Evolutionary conservation across 2,113 vertebrate species (phyloP), one percentile per base, ranked within the genome.

Genomic region (Mellivora capensis): DNA sequence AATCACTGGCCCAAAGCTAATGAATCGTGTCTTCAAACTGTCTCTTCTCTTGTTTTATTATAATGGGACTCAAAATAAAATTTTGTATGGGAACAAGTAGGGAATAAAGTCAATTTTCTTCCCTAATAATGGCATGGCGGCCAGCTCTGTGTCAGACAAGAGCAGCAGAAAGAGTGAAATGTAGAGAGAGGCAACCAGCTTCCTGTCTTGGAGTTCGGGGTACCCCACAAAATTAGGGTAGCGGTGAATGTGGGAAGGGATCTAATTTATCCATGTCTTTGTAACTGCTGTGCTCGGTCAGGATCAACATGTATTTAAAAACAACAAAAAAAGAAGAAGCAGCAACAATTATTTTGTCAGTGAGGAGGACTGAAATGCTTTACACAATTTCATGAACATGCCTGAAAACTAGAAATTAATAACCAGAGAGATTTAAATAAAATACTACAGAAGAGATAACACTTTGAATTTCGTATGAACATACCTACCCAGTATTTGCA

Each of bases 51-150:
- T 98, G 42, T 98, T 85, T 84, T 97, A 93, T 97, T 97, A 93
- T 97, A 98, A 98, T 96, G 93, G 95, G 62, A 92, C 90, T 97
- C 77, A 97, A 98, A 98, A 95, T 97, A 93, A 97, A 97, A 72
- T 83, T 82, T 6, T 39, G 87, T 96, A 96, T 93, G 94, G 91
- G 97, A 98, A 97, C 52, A 96, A 96, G 93, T 91, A 96, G 76
- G 93, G 93, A 98, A 97, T 97, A 94, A 98, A 98, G 94, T 96
- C 96, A 97, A 57, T 98, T 98, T 98, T 95, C 94, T 88, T 96
- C 86, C 97, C 83, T 90, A 62, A 82, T 93, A 96, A 95, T 93
- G 91, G 90, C 95, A 93, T 90, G 84, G 54, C 91, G 96, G 49
- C 27, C 92, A 95, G 44, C 39, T 82, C 11, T 62, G 71, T 93